phyloP scores from a whole-genome alignment of 2,113 vertebrate species.

The Pterophyllum scalare region DNA sequence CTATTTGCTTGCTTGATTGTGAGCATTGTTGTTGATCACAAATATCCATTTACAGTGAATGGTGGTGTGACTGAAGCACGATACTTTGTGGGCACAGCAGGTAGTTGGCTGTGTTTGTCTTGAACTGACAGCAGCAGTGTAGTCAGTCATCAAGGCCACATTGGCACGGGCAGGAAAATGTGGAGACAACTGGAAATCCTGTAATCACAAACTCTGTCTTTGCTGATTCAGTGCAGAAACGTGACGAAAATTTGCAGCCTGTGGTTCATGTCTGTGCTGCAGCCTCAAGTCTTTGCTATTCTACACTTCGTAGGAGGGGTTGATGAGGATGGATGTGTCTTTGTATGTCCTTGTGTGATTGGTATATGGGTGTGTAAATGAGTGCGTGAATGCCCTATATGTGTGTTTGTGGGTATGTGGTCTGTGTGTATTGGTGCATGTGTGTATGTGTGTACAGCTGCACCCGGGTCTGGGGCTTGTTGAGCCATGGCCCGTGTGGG shows the following conservation, averaged over 20 bases:
- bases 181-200: neutral
- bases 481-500: no score
- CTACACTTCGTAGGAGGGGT: no score
- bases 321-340: no score
- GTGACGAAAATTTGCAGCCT: slow-evolving; percentile 8
- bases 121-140: neutral
- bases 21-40: neutral
- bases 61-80: neutral
- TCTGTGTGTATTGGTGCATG: no score
- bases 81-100: neutral
- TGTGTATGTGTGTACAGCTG: no score
- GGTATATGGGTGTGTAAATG: no score
- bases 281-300: neutral
- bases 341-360: no score
- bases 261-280: neutral
- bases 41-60: neutral
- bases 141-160: neutral
- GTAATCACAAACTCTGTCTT: neutral
- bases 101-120: neutral
- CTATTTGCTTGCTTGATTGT: neutral
- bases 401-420: no score
- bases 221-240: neutral
- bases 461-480: no score
- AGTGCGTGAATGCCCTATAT: no score
- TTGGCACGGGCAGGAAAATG: neutral